Base-by-base conservation (phyloP, 2,888 invertebrate species). In the Nomada flava region DNA sequence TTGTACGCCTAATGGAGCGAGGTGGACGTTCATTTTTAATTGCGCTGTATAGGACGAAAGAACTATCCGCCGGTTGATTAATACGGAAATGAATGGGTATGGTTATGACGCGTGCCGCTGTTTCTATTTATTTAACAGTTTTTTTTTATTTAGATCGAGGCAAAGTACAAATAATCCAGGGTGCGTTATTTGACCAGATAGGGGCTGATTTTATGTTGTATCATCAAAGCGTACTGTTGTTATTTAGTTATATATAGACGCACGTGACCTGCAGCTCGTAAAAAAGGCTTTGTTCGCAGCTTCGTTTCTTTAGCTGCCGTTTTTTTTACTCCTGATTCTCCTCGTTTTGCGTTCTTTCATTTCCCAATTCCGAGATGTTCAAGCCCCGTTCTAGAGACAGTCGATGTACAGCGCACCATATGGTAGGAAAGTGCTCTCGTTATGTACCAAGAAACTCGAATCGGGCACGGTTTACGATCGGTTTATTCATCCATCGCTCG, bases 401-500 rank as follows among this genome's bases (percentile, higher is more conserved):
- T 55, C 47, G 15, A 47, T 29, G 23, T 36, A 47, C 69, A 64
- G 67, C 68, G 73, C 68, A 23, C 9, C 83, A 79, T 76, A 78
- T 82, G 60, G 68, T 74, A 77, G 73, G 85, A 77, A 85, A 87
- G 84, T 89, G 89, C 86, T 86, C 84, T 86, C 88, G 88, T 87
- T 87, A 87, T 81, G 88, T 87, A 87, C 88, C 88, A 86, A 88
- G 87, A 86, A 91, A 91, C 90, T 89, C 86, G 90, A 91, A 90
- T 91, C 90, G 89, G 88, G 89, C 84, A 82, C 84, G 86, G 86
- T 92, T 92, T 92, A 92, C 91, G 91, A 90, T 89, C 90, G 89
- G 89, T 91, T 91, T 90, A 92, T 89, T 85, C 82, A 85, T 77
- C 60, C 69, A 81, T 69, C 59, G 47, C 75, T 79, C 82, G 75